Conservation (phyloP, 2,888 invertebrate genomes). For the Rhyacophila evoluta region DNA sequence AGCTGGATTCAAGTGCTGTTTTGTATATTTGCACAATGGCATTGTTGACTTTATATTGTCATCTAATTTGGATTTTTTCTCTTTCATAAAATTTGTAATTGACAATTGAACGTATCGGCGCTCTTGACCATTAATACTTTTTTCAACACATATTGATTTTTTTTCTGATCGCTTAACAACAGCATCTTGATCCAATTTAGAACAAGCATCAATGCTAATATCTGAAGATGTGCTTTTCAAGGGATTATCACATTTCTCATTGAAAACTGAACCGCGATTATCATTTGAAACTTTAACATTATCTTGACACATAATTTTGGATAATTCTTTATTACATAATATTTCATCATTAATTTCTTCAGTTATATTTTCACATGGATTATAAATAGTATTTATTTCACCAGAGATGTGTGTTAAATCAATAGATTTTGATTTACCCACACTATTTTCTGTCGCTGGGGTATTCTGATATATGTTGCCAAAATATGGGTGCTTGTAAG, state of each 20-base stretch:
- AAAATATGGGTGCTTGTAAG: conserved; percentile 3
- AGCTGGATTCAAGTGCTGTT: no score
- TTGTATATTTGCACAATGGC: background rate
- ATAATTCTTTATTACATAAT: background rate
- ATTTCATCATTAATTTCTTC: background rate
- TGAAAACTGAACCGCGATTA: background rate
- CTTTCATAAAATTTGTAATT: background rate
- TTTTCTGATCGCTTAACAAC: background rate
- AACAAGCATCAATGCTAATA: background rate
- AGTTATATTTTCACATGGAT: no score
- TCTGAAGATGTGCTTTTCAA: background rate
- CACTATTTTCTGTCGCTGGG: no score
- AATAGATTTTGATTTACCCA: background rate
- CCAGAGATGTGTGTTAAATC: conserved; percentile 1
- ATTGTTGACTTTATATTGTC: background rate
- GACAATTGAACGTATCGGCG: background rate
- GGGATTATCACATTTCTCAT: no score
- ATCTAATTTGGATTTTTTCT: background rate
- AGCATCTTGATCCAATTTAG: no score
- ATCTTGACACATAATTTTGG: background rate
- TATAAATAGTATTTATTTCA: background rate
- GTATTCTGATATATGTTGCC: background rate
- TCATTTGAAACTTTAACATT: background rate
- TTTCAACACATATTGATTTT: background rate
- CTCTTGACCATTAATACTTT: background rate